Evolutionary conservation across 2,797 vertebrate species (phyloP).

Genomic region (Hydrocynus forskahlii): DNA sequence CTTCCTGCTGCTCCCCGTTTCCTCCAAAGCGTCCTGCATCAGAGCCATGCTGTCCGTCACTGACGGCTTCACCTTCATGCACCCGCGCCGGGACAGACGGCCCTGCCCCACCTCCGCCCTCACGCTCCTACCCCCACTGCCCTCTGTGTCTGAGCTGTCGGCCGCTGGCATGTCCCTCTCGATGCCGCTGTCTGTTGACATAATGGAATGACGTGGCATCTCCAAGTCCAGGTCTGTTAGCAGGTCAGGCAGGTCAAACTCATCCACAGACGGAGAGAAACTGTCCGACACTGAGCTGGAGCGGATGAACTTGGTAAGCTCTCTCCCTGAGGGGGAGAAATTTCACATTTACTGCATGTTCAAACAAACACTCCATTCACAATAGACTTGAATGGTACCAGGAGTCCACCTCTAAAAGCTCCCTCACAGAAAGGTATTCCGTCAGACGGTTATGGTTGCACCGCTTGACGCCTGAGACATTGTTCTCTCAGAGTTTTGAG

Average conservation of each 20-base stretch:
- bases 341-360: no score
- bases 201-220: slow-evolving; percentile 83
- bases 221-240: slow-evolving; percentile 64
- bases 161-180: slow-evolving; percentile 83
- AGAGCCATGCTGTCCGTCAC: slow-evolving; percentile 75
- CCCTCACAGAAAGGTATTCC: no score
- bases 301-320: slow-evolving; percentile 83
- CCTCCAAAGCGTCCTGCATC: slow-evolving; percentile 78
- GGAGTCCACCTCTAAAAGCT: no score
- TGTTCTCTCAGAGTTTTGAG: no score
- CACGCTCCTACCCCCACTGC: background rate
- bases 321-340: slow-evolving; percentile 80
- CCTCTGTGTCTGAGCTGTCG: slow-evolving; percentile 56
- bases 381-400: no score
- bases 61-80: slow-evolving; percentile 83
- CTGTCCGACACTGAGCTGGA: slow-evolving; percentile 68
- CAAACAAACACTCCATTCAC: no score
- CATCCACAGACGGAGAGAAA: slow-evolving; percentile 74
- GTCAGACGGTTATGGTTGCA: no score
- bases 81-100: slow-evolving; percentile 80
- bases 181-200: slow-evolving; percentile 94
- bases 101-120: slow-evolving; percentile 65
- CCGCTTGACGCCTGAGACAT: no score
- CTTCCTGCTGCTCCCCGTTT: slow-evolving; percentile 65
- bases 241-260: slow-evolving; percentile 79